phyloP scores from a whole-genome alignment of 2,888 invertebrate genomes.

The Ryuthela nishihirai region DNA sequence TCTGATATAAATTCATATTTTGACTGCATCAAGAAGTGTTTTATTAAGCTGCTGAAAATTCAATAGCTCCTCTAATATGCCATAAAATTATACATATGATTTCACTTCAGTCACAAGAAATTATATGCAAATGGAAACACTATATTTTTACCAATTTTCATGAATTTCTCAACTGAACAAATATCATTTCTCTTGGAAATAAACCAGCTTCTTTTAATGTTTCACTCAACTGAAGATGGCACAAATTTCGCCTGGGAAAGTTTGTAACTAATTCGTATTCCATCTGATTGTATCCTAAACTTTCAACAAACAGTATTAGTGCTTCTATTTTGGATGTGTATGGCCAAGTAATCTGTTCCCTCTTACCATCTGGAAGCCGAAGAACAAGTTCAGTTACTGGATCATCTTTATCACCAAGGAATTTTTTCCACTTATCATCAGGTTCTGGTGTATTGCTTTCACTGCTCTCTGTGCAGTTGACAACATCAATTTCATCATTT shows the following conservation, averaged over 20 bases:
- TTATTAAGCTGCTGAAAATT: too few relatives aligned
- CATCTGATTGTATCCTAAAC: constrained; percentile 50
- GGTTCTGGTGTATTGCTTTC: neutral
- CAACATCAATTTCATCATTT: constrained; percentile 34
- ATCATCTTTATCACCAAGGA: constrained; percentile 43
- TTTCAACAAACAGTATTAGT: constrained; percentile 48
- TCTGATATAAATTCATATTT: too few relatives aligned
- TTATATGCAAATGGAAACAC: too few relatives aligned
- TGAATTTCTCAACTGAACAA: constrained; percentile 48
- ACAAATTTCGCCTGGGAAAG: constrained; percentile 52
- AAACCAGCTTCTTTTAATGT: constrained; percentile 52
- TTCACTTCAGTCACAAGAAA: too few relatives aligned
- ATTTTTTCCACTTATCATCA: constrained; percentile 19
- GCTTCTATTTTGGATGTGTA: constrained; percentile 52
- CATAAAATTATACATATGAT: too few relatives aligned
- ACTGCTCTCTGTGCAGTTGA: constrained; percentile 8
- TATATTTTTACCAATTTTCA: too few relatives aligned
- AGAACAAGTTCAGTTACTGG: constrained; percentile 50
- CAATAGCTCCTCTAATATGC: too few relatives aligned
- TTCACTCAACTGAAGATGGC: constrained; percentile 47
- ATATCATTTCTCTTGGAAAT: constrained; percentile 53
- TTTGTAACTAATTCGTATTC: constrained; percentile 53
- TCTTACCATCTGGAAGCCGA: constrained; percentile 52
- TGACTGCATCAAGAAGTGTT: too few relatives aligned
- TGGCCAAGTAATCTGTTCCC: constrained; percentile 50